phyloP scores from a whole-genome alignment of 1,140 invertebrate species.

The Hydropsyche tenuis region DNA sequence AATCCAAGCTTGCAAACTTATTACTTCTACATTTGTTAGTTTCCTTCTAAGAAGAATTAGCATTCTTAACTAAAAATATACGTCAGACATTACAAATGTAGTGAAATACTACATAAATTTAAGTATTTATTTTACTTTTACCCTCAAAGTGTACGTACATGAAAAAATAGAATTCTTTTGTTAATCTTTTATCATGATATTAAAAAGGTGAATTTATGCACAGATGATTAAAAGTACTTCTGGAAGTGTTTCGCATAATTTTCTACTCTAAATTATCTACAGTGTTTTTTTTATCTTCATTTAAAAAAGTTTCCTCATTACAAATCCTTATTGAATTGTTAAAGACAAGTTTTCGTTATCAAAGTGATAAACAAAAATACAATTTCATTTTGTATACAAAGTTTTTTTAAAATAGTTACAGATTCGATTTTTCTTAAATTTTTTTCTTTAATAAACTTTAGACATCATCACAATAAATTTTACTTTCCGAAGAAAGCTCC shows the following conservation, averaged over 20 bases:
- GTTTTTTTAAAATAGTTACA: conserved; percentile 34
- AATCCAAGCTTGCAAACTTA: conserved; percentile 48
- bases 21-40: conserved; percentile 41
- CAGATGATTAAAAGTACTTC: conserved; percentile 47
- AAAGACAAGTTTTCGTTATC: conserved; percentile 37
- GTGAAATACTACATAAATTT: conserved; percentile 12
- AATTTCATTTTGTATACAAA: conserved; percentile 40
- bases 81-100: conserved; percentile 13
- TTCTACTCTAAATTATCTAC: conserved; percentile 42
- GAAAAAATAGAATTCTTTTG: conserved; percentile 33
- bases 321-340: conserved; percentile 40
- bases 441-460: no score
- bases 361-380: conserved; percentile 42
- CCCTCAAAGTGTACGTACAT: conserved; percentile 24
- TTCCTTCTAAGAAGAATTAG: conserved; percentile 24
- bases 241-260: conserved; percentile 44
- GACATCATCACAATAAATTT: conserved; percentile 31
- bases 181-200: conserved; percentile 43
- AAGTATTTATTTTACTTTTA: conserved; percentile 8
- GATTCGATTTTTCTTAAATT: conserved; percentile 17
- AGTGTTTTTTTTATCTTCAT: conserved; percentile 37
- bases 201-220: conserved; percentile 48
- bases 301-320: conserved; percentile 47
- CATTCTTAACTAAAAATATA: conserved; percentile 2
- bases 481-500: conserved; percentile 23